Conservation (phyloP, 2,888 invertebrate species). For the Smittia sp. region DNA sequence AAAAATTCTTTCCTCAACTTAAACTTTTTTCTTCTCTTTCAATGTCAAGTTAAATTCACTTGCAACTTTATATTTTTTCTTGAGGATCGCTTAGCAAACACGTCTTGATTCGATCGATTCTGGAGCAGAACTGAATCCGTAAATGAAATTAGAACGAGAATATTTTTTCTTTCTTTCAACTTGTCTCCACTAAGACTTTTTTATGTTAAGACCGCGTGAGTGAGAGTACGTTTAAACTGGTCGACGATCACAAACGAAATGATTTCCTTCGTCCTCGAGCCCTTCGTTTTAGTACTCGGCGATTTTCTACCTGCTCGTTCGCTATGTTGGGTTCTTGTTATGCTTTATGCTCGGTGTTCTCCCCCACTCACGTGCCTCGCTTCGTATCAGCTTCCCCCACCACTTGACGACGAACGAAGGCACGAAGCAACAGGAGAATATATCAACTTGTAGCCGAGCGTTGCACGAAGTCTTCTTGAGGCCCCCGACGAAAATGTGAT, state of each 20-base stretch:
- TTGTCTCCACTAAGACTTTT: conserved; percentile 24
- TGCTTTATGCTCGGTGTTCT: conserved; percentile 20
- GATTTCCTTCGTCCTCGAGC: conserved; percentile 55
- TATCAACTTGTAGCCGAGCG: conserved; percentile 17
- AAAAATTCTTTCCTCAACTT: neutral
- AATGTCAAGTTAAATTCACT: conserved; percentile 2
- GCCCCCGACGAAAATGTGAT: neutral
- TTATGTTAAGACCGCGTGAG: neutral
- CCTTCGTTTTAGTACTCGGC: conserved; percentile 47
- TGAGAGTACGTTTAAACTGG: conserved; percentile 47
- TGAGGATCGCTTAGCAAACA: conserved; percentile 27
- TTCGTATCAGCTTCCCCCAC: conserved; percentile 30
- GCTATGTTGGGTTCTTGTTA: conserved; percentile 4
- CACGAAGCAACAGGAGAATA: conserved; percentile 30
- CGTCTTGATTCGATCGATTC: conserved; percentile 26
- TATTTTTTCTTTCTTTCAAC: conserved; percentile 22
- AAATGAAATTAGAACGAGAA: conserved; percentile 33
- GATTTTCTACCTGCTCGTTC: conserved; percentile 39
- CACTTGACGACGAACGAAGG: neutral
- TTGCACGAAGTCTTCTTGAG: neutral
- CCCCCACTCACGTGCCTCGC: neutral
- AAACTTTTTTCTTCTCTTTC: conserved; percentile 15
- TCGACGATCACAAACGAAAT: conserved; percentile 58
- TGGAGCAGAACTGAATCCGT: conserved; percentile 31
- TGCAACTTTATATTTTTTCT: conserved; percentile 2